Evolutionary conservation across 2,888 invertebrate species (phyloP), one percentile per base, ranked within the genome.

Genomic region (Drosophila differens): DNA sequence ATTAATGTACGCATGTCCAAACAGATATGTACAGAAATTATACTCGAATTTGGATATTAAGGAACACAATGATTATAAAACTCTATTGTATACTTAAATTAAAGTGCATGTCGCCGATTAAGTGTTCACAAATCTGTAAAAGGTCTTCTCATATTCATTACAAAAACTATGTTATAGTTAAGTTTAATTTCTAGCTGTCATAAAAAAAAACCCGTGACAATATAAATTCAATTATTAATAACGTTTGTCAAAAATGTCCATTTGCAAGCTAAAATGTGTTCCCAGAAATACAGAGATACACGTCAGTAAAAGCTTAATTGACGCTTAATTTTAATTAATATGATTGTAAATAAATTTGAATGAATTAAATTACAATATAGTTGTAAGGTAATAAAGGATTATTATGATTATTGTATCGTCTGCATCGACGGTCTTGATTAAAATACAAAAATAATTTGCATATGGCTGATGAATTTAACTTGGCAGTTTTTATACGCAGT

Each of bases 1-100:
- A 62, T 49, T 69, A 33, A 58, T 74, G 32, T 44, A 22, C 22
- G 47, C 28, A 35, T 59, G 49, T 49, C 5, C 12, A 32, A 49
- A 60, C 22, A 59, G 62, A 67, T 74, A 66, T 41, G 16, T 25
- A 58, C 58, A 32, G 16, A 35, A 53, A 22, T 52, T 44, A 10
- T 19, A 14, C 14, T 28, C 16, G 25, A 28, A 47, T 51, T 59
- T 33, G 51, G 22, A 32, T 49, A 66, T 65, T 79, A 75, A 69
- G 2, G n/a, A n/a, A 22, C 0, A 30, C 10, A 41, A 30, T 57
- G 28, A 5, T 9, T 30, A n/a, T 6, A 7, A 14, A n/a, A 39
- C n/a, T 55, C 10, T 0, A 19, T 14, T 39, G 22, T 16, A 9
- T 19, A 39, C 5, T 39, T 30, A 2, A 39, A 39, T 14, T 30